Base-by-base conservation (phyloP, 2,888 invertebrate species). In the Ectemnius lituratus region DNA sequence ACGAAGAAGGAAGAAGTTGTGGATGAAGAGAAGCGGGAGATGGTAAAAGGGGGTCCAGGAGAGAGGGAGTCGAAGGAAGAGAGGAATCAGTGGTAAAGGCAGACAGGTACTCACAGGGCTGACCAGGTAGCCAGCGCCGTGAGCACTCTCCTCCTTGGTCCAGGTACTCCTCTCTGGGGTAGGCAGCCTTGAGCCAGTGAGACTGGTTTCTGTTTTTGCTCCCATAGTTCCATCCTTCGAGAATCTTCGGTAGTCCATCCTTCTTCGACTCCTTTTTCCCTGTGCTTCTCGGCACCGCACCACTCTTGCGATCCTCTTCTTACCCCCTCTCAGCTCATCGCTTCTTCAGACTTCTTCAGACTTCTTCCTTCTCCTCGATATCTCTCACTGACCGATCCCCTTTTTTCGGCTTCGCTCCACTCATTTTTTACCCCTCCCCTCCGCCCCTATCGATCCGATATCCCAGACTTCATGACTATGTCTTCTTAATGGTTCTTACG, bases 181-280 rank as follows among this genome's bases (percentile, higher is more conserved):
- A 85, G 85, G 85, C 90, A 90, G 89, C 90, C 90, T 90, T 90
- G 90, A 90, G 89, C 88, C 89, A 88, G 86, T 88, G 89, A 90
- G 90, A 90, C 90, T 90, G 90, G 90, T 89, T 84, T 84, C 84
- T 84, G 87, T 87, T 90, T 90, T 90, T 90, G 88, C 90, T 88
- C 88, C 88, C 87, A 89, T 87, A 87, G 87, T 87, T 87, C 85
- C 87, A 88, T 89, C 89, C 89, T 90, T 86, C 88, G 86, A 87
- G 87, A 84, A 80, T 84, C 86, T 84, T 83, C 87, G 83, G 84
- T 84, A 84, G 87, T 85, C 83, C 85, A 83, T 89, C 87, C 87
- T 88, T 86, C 85, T 89, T 82, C 82, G 79, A 76, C 83, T 80
- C 83, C 37, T 80, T 80, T 83, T 79, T 81, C 69, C 56, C 73